These are phyloP conservation scores for Excalfactoria chinensis DNA, from an alignment of 2,113 vertebrate species.

Conservation along the genomic window DNA sequence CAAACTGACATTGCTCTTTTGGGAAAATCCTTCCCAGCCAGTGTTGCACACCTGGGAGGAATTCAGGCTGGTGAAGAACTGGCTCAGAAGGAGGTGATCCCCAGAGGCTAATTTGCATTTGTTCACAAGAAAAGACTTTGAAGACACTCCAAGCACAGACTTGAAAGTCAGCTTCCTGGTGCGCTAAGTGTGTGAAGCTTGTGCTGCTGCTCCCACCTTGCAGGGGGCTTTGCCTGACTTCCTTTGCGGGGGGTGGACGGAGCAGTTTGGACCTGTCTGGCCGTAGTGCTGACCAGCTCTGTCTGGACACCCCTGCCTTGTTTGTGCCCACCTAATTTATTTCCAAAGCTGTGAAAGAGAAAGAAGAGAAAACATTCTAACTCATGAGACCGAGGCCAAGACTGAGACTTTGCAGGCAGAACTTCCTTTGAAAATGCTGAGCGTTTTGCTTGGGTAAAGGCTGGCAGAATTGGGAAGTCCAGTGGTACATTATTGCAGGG, in stretches of 20 bases:
- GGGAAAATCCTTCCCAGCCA: background rate
- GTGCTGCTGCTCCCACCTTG: background rate
- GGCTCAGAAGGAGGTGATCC: slow-evolving; percentile 8
- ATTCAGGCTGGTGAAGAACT: background rate
- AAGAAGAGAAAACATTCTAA: rapidly evolving
- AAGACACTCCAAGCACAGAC: slow-evolving; percentile 37
- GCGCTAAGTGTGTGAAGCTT: slow-evolving; percentile 4
- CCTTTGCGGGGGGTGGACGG: background rate
- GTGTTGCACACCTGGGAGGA: background rate
- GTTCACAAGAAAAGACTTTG: slow-evolving; percentile 20
- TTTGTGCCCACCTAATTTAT: background rate
- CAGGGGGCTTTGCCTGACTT: background rate
- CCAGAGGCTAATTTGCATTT: background rate
- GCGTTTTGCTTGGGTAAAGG: background rate
- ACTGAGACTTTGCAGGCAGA: background rate
- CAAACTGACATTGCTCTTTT: background rate
- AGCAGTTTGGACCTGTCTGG: background rate
- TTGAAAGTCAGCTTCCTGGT: slow-evolving; percentile 18
- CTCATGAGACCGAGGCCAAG: background rate
- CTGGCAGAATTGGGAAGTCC: background rate
- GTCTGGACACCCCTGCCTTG: rapidly evolving
- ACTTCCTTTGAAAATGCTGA: background rate
- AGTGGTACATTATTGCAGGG: background rate
- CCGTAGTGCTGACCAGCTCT: rapidly evolving
- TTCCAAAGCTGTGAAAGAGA: background rate